These are phyloP conservation scores for Antrozous pallidus DNA, from an alignment of 2,797 vertebrate species.

Conservation along the genomic window DNA sequence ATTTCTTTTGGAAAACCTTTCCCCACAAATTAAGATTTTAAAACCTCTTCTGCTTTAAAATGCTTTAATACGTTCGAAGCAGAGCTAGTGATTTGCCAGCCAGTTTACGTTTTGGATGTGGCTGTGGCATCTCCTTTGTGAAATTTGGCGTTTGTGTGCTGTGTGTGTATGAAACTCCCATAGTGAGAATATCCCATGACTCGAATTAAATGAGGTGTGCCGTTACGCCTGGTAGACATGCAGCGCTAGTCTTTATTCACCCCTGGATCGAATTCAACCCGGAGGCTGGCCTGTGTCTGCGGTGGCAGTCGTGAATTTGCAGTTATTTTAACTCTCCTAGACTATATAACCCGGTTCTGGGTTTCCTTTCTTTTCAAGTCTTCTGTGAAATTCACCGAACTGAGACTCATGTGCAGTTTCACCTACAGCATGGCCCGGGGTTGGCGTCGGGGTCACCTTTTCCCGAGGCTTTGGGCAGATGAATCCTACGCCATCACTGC, in stretches of 20 bases:
- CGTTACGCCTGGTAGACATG: background rate
- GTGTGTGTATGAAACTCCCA: background rate
- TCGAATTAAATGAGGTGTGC: conserved; percentile 7
- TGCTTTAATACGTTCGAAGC: background rate
- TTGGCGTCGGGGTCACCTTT: background rate
- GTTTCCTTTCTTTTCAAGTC: background rate
- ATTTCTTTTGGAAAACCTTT: conserved; percentile 11
- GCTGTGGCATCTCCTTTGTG: background rate
- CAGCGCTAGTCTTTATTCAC: background rate
- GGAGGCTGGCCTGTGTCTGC: background rate
- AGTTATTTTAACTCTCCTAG: background rate
- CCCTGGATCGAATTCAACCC: background rate
- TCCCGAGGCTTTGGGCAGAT: background rate
- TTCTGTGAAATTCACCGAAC: background rate
- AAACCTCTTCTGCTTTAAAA: background rate
- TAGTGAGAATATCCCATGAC: background rate
- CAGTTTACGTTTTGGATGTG: background rate
- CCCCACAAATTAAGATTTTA: background rate
- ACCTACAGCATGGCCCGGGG: background rate
- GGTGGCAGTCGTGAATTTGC: background rate
- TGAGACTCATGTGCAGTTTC: background rate
- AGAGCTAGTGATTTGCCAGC: background rate
- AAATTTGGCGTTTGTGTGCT: background rate
- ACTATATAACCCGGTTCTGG: background rate
- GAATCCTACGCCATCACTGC: background rate